A percentile compares a stretch with the other conserved stretches of the same genome.
Evolutionary conservation across 2,113 vertebrate genomes (phyloP).

Genomic region (Pimephales promelas): DNA sequence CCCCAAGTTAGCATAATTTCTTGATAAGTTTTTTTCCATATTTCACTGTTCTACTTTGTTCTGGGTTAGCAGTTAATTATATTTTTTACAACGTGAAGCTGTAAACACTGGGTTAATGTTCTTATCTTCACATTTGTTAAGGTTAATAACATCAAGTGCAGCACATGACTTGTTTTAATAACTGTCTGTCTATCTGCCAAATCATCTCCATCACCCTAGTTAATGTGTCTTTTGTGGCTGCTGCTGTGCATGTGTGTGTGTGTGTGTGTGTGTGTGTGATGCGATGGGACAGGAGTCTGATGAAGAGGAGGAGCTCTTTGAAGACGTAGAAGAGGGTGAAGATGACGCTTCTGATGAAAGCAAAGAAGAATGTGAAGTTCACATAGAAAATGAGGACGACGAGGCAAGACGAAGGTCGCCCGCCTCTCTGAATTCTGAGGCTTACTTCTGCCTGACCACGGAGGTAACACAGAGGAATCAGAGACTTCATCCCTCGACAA

Average conservation of each 20-base stretch:
- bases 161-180: not conserved
- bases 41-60: not conserved
- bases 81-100: not conserved
- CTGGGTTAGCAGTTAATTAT: not conserved
- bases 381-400: conserved; percentile 48
- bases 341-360: conserved; percentile 15
- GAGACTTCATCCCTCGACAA: not conserved
- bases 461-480: conserved; percentile 67
- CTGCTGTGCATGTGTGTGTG: conserved; percentile 50
- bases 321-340: conserved; percentile 48
- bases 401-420: conserved; percentile 52
- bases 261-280: conserved; percentile 59
- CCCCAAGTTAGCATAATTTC: not conserved
- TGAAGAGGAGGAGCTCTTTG: conserved; percentile 52
- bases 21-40: not conserved
- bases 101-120: not conserved
- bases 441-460: conserved; percentile 55
- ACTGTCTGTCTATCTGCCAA: not conserved
- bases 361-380: conserved; percentile 24
- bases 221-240: not conserved
- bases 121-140: not conserved
- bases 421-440: conserved; percentile 66
- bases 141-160: not conserved
- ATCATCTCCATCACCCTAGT: not conserved
- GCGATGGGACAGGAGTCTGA: conserved; percentile 50